Evolutionary conservation across 2,113 vertebrate species (phyloP), one percentile per base, ranked within the genome.

Genomic region (Osmerus mordax): DNA sequence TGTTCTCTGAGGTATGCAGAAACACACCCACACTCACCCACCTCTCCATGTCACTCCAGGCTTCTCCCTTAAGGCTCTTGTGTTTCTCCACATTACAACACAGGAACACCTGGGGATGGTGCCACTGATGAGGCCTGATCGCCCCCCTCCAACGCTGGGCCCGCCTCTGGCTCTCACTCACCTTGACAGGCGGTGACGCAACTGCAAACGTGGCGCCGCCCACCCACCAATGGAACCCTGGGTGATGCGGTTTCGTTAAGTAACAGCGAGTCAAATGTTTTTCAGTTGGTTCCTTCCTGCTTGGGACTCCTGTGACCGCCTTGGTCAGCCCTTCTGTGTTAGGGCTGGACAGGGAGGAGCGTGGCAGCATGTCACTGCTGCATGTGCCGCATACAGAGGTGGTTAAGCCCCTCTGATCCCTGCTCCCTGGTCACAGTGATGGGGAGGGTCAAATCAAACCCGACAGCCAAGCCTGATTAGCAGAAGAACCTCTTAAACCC

Each of bases 121-220:
- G 67, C 73, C 21, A 12, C 75, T 86, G 84, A 87, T 79, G 82
- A 85, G 78, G 5, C 6, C 51, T 71, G 67, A 77, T 85, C 71
- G 82, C 70, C 67, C 18, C 65, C 54, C 59, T 14, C 13, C 4
- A 19, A 13, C 71, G 69, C 53, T 70, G 1, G 36, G 9, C 19
- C 36, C 21, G 13, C 63, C 25, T 73, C 58, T 3, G 9, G 28
- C 67, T 63, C 3, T 70, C 68, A 79, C 28, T 67, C 70, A 67
- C 53, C 29, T 1, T 3, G 77, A 69, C 84, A 85, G 77, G 83
- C 77, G 80, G 62, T 7, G 11, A 73, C 76, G 68, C 14, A 65
- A 72, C 53, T 73, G 21, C 71, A 77, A 73, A 86, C 81, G 73
- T 51, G 32, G 72, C 76, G 19, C 70, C 65, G 0, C 78, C 73